These are phyloP conservation scores for Phalacrocorax carbo DNA, from an alignment of 2,113 vertebrate species.

Conservation along the genomic window DNA sequence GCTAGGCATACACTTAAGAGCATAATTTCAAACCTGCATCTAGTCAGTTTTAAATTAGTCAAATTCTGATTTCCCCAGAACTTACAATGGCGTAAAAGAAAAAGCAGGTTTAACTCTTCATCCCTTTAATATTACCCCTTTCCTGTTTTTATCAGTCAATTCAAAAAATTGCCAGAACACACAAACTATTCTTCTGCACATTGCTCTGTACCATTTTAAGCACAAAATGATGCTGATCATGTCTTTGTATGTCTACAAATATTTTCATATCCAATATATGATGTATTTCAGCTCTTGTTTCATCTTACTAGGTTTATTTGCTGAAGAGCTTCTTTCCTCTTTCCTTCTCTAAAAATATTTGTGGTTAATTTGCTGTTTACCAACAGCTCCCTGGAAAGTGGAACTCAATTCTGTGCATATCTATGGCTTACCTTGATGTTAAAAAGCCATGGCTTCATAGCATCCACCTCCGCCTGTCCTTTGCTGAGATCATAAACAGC, in stretches of 20 bases:
- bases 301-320: background rate
- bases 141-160: background rate
- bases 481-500: conserved; percentile 94
- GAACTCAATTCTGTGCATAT: background rate
- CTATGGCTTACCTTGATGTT: conserved; percentile 87
- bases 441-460: conserved; percentile 96
- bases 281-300: background rate
- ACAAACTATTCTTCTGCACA: background rate
- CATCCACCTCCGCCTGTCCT: conserved; percentile 86
- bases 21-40: background rate
- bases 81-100: background rate
- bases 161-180: background rate
- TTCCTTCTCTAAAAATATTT: background rate
- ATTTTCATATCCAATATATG: background rate
- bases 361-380: background rate
- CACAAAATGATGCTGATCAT: background rate
- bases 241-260: background rate
- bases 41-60: background rate
- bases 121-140: background rate
- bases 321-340: background rate
- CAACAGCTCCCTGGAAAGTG: background rate
- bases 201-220: background rate
- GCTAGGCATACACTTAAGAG: background rate
- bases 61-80: background rate
- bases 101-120: background rate